phyloP scores from a whole-genome alignment of 2,888 invertebrate species.

The Allolobophora icterica region DNA sequence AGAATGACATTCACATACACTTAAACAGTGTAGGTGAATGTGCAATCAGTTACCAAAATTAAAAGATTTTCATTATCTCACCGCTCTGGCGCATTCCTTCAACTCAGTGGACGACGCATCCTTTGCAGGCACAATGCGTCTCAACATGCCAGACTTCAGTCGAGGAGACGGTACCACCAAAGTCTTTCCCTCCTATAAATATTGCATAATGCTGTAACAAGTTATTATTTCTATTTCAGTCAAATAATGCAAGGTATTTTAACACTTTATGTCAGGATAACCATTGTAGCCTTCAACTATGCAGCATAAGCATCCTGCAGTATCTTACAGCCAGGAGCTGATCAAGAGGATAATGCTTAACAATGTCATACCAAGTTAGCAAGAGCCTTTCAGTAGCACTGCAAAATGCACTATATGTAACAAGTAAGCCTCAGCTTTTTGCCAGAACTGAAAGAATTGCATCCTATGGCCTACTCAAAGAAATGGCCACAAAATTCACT shows the following conservation, averaged over 20 bases:
- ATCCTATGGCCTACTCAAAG: too few species aligned
- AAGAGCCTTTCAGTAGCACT: not conserved
- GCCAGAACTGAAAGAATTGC: not conserved
- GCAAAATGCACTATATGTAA: not conserved
- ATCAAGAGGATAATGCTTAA: not conserved
- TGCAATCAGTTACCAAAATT: not conserved
- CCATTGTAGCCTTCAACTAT: too few species aligned
- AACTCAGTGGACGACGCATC: conserved; percentile 71
- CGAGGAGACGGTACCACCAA: conserved; percentile 81
- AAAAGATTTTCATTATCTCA: not conserved
- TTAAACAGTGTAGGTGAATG: not conserved
- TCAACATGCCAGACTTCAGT: conserved; percentile 76
- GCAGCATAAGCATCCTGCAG: too few species aligned
- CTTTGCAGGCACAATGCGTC: conserved; percentile 74
- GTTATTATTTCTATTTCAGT: not conserved
- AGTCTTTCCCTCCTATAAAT: conserved; percentile 68
- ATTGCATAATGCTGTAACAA: not conserved
- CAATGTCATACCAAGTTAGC: not conserved
- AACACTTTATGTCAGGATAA: too few species aligned
- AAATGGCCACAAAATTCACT: too few species aligned
- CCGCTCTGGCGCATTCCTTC: conserved; percentile 66
- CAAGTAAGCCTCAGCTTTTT: not conserved
- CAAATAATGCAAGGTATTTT: not conserved
- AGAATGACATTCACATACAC: too few species aligned
- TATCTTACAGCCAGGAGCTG: not conserved